A percentile compares a stretch with the other conserved stretches of the same genome.
phyloP scores from a whole-genome alignment of 2,113 vertebrate genomes.

The Ascaphus truei region DNA sequence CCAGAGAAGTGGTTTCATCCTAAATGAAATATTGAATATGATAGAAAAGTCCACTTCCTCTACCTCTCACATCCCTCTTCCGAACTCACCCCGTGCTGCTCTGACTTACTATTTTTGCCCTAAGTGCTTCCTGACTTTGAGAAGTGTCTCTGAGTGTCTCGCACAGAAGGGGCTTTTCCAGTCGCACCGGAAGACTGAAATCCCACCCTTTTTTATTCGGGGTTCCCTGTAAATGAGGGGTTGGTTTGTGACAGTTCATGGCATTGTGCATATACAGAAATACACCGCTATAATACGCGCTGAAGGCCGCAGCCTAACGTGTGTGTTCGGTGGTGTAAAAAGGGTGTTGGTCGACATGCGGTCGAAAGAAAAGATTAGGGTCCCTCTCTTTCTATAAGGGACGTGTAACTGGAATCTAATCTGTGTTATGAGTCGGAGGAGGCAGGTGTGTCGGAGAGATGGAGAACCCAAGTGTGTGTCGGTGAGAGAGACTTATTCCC shows the following conservation, averaged over 20 bases:
- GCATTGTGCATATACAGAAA: too few relatives aligned
- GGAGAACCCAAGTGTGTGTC: too few relatives aligned
- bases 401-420: too few relatives aligned
- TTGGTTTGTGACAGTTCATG: neutral
- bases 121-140: neutral
- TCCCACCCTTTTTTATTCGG: neutral
- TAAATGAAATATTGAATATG: conserved; percentile 2
- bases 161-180: conserved; percentile 8
- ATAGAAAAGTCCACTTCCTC: conserved; percentile 18
- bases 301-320: too few relatives aligned
- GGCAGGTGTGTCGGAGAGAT: too few relatives aligned
- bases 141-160: neutral
- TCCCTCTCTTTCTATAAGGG: too few relatives aligned
- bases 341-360: too few relatives aligned
- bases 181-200: neutral
- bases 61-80: neutral
- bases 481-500: too few relatives aligned
- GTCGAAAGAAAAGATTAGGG: too few relatives aligned
- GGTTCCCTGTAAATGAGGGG: neutral
- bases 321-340: too few relatives aligned
- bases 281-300: too few relatives aligned
- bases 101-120: conserved; percentile 1
- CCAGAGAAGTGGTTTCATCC: neutral
- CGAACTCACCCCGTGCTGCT: neutral
- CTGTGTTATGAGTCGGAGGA: too few relatives aligned